A percentile compares a stretch with the other conserved stretches of the same genome.
These are phyloP conservation scores for Ennomos erosarius DNA, from an alignment of 2,888 invertebrate species.

Conservation along the genomic window DNA sequence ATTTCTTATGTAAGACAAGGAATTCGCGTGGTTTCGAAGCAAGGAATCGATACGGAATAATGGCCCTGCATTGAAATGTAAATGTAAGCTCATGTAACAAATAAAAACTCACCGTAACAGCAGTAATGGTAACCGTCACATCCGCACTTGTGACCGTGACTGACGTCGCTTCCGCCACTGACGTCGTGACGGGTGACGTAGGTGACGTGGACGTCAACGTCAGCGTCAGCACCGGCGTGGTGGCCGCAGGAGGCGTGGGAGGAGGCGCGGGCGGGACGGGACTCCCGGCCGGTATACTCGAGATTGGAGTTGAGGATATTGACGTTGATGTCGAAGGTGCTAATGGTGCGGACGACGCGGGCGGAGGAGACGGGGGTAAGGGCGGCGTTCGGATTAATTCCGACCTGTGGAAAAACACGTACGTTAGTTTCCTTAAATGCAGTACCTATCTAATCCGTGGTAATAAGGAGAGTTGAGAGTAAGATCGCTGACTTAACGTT, in stretches of 20 bases:
- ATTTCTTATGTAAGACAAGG: no score
- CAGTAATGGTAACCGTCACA: constrained; percentile 48
- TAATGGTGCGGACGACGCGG: constrained; percentile 69
- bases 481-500: no score
- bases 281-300: constrained; percentile 35
- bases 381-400: constrained; percentile 71
- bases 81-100: background rate
- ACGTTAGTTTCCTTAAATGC: background rate
- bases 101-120: constrained; percentile 39
- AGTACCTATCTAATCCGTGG: background rate
- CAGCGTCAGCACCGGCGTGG: constrained; percentile 4
- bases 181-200: constrained; percentile 31
- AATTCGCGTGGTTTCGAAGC: no score
- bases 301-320: constrained; percentile 3
- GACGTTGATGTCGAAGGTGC: constrained; percentile 40
- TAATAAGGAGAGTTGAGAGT: no score
- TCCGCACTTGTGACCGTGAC: constrained; percentile 44
- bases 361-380: constrained; percentile 73
- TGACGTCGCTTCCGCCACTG: constrained; percentile 45
- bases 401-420: constrained; percentile 51
- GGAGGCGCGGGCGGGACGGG: constrained; percentile 32
- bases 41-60: no score
- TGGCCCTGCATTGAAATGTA: no score
- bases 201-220: background rate
- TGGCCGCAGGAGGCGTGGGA: constrained; percentile 14